Evolutionary conservation across 2,888 invertebrate species (phyloP), one percentile per base, ranked within the genome.

Genomic region (Dioctria linearis): DNA sequence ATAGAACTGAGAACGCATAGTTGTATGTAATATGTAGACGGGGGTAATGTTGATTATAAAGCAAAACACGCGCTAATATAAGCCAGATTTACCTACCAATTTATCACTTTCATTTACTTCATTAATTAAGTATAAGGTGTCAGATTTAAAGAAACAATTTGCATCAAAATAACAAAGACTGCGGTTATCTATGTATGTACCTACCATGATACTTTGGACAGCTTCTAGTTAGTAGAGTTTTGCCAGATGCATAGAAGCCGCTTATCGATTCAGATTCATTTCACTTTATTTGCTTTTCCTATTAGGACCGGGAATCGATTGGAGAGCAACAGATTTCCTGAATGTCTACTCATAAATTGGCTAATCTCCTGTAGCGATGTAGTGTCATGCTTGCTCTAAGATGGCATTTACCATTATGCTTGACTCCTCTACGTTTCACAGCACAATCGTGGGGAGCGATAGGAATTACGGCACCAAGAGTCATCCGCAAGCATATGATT

Each of bases 301-400:
- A 13, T 40, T 73, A 42, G 3, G 57, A 13, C 5, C 59, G 5
- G 57, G 40, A 25, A 42, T 57, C 57, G 54, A 73, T 73, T 57
- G 73, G 42, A 57, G 57, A 73, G 73, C 73, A 73, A 73, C 73
- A 73, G 73, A 73, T 73, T 73, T 73, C 73, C 40, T 57, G 40
- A 73, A 73, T 73, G 73, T 73, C 57, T 57, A 51, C 57, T 67
- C 73, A 73, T 73, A 71, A 71, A 71, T 71, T 54, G 73, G 42
- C 54, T 73, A 73, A 73, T 73, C 73, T 51, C 51, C 59, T 11
- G 5, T 25, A 54, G 59, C 11, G 57, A 73, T 73, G 73, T 73
- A 42, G 73, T 13, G 59, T 73, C 73, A 73, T 73, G 73, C 57
- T 59, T 59, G 9, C 54, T 42, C 39, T 61, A 4, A 5, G 37